Base-by-base conservation (phyloP, 2,113 vertebrate genomes). In the Gobio gobio region DNA sequence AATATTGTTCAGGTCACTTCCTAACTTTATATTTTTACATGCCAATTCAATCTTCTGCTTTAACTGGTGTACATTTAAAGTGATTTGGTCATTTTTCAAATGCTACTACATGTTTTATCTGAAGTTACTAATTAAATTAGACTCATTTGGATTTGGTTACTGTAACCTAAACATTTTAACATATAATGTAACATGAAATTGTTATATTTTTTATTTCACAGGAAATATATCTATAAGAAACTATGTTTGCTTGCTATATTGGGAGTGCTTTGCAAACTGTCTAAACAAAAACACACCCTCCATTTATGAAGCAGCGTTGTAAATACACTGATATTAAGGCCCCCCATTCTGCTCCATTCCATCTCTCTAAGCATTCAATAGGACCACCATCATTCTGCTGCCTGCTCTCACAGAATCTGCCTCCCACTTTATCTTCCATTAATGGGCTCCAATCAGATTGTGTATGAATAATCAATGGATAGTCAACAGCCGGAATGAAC, bases 401-500 rank as follows among this genome's bases (percentile, higher is more conserved):
- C 72, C 73, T 61, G 72, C 43, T 58, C 83, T 79, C 36, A 86
- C 82, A 86, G 78, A 93, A 91, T 90, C 90, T 86, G 93, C 92
- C 92, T 93, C 91, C 93, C 91, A 92, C 89, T 90, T 95, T 94
- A 94, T 94, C 92, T 93, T 87, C 85, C 92, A 94, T 94, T 94
- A 94, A 95, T 94, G 93, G 92, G 92, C 51, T 91, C 93, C 92
- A 94, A 93, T 95, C 93, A 91, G 93, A 93, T 92, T 89, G 90
- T 92, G 92, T 94, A 94, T 94, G 93, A 94, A 94, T 95, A 94
- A 94, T 95, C 94, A 94, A 95, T 94, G 93, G 90, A 89, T 91
- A 95, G 92, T 92, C 93, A 93, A 92, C 92, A 88, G 83, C 90
- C 90, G 89, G 89, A 91, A 91, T 91, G 91, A 93, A 90, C 93